Percentiles rank a stretch among this genome's conserved stretches.
These are phyloP conservation scores for Choreutis nemorana DNA, from an alignment of 2,888 invertebrate species.

Conservation along the genomic window DNA sequence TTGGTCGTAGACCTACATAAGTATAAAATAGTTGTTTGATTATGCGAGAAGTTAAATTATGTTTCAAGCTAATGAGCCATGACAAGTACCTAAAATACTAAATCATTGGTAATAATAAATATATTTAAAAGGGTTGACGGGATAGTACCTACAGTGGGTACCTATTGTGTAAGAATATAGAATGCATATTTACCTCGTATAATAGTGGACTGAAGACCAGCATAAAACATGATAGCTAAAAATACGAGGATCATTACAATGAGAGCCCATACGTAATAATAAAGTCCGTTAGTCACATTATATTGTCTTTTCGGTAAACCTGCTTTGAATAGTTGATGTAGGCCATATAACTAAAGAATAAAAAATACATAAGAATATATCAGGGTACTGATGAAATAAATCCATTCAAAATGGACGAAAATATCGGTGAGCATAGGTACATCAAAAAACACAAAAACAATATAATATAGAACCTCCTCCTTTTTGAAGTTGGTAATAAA, in stretches of 20 bases:
- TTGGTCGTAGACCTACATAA: no score
- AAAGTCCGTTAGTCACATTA: constrained; percentile 51
- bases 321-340: constrained; percentile 53
- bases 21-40: not conserved
- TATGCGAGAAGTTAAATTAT: not conserved
- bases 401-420: no score
- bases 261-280: constrained; percentile 51
- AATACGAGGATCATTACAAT: constrained; percentile 52
- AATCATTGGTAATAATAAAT: no score
- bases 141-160: no score
- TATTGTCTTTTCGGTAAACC: constrained; percentile 44
- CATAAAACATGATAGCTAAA: constrained; percentile 54
- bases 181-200: constrained; percentile 33
- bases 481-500: no score
- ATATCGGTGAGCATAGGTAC: constrained; percentile 1
- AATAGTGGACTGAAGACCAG: constrained; percentile 52
- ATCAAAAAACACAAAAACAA: constrained; percentile 4
- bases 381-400: no score
- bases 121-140: no score
- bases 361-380: no score
- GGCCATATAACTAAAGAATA: constrained; percentile 36
- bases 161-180: constrained; percentile 1
- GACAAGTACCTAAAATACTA: no score
- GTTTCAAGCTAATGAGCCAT: no score
- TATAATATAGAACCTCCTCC: no score